Base-by-base conservation (phyloP, 2,113 vertebrate species). In the Tiliqua scincoides region DNA sequence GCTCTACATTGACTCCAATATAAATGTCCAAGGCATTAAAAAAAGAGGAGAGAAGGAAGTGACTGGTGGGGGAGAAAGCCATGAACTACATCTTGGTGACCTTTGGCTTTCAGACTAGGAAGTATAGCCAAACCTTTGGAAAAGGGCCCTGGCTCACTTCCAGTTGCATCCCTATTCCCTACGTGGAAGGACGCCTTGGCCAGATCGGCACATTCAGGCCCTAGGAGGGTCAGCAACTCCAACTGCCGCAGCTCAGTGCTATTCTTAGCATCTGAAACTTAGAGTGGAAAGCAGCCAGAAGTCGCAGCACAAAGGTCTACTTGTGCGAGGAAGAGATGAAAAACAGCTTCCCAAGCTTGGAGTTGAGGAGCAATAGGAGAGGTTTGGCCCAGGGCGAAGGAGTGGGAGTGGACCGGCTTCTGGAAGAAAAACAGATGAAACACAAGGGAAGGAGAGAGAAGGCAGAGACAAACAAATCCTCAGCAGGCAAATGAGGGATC, bases 201-300 rank as follows among this genome's bases (percentile, higher is more conserved):
- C 67, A 52, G 57, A 68, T 63, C 77, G 2, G 48, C 70, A 48
- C 40, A 27, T 52, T 27, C 68, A 32, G 20, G 57, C 9, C 54
- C n/a, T 32, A 48, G 40, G 37, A 74, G 23, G n/a, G n/a, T 80
- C 79, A 21, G 30, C 43, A 23, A 54, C 76, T 79, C 61, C 32
- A 23, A n/a, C 35, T 48, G 48, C 40, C 61, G 37, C 37, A 27
- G 57, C n/a, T 86, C 59, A 54, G 35, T 35, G 57, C 77, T 86
- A 86, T 86, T 86, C 77, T 86, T 86, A 86, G 85, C 77, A 27
- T 80, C 77, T 63, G 68, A 63, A 73, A 63, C 21, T 63, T 27
- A 37, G n/a, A 27, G 43, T 74, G 85, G 78, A 86, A 86, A 37
- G 85, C 30, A 81, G 77, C 85, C 57, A 74, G 70, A 52, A 54